Base-by-base conservation (phyloP, 1,140 invertebrate species). In the Pantala flavescens region DNA sequence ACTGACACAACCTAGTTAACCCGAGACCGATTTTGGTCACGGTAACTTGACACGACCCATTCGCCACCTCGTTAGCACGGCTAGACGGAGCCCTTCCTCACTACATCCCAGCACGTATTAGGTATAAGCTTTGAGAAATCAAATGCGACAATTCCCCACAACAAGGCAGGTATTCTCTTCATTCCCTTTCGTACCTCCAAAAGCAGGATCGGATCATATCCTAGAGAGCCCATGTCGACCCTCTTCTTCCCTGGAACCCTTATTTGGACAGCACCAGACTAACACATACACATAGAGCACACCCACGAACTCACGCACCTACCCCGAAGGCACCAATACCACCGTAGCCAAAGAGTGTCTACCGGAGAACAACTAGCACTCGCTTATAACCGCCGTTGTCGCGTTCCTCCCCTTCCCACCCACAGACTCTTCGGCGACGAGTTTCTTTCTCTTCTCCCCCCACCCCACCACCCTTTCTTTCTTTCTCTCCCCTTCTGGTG, bases 391-490 rank as follows among this genome's bases (percentile, higher is more conserved):
- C 12, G 49, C 49, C 49, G n/a, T 12, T 21, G 49, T 19, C 14
- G 49, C 49, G 49, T 19, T 21, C 49, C 49, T 3, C 49, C 49
- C 49, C 49, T 63, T 21, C 5, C 49, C 16, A 63, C 49, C 49
- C 49, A 16, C n/a, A 21, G 49, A 63, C 49, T 12, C 49, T 12
- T 63, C 49, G 3, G 16, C 28, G 28, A 36, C 28, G 28, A 36
- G 16, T 63, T 21, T 63, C 49, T 63, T 21, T 63, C 49, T 63
- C 3, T 63, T 63, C 49, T 63, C 49, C 74, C 70, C 23, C 76
- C 71, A 28, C 11, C 23, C 78, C 77, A 82, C 80, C 79, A 80
- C 74, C 77, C 77, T 75, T 72, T 49, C 72, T 42, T 71, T 49
- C 43, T 24, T 73, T 42, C 43, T 43, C 74, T 42, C 24, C 73